Conservation (phyloP, 2,797 vertebrate genomes). For the Petrocephalus schoutedeni region DNA sequence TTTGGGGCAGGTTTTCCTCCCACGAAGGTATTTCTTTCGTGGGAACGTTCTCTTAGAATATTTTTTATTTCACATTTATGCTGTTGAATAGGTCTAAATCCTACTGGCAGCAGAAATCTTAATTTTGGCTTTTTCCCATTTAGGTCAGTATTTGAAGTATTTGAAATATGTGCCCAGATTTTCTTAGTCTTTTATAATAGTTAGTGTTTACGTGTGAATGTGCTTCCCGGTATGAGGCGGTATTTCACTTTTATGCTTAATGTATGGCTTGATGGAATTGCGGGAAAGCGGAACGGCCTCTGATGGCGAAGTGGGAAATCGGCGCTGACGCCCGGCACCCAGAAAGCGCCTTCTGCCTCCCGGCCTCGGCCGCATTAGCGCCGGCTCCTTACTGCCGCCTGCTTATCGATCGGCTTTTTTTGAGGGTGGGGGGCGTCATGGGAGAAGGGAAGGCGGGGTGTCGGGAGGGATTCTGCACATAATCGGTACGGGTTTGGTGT, state of each 20-base stretch:
- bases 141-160: slow-evolving; percentile 60
- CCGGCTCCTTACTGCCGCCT: not conserved
- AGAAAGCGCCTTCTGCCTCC: not conserved
- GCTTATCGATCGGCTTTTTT: not conserved
- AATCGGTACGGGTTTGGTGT: slow-evolving; percentile 50
- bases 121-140: slow-evolving; percentile 49
- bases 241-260: not conserved
- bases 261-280: slow-evolving; percentile 36
- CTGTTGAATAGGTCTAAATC: slow-evolving; percentile 46
- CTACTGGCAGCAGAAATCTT: slow-evolving; percentile 41
- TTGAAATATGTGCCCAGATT: slow-evolving; percentile 50
- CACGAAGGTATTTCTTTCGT: slow-evolving; percentile 43
- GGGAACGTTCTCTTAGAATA: slow-evolving; percentile 31
- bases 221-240: slow-evolving; percentile 9
- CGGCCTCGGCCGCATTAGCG: not conserved
- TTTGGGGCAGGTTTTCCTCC: slow-evolving; percentile 39
- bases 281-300: slow-evolving; percentile 51
- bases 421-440: not conserved
- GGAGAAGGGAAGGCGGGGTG: not conserved
- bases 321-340: slow-evolving; percentile 47
- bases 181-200: slow-evolving; percentile 47
- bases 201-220: slow-evolving; percentile 46
- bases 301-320: slow-evolving; percentile 61
- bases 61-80: slow-evolving; percentile 42
- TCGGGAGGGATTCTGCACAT: slow-evolving; percentile 45